Percentiles rank a stretch among this genome's conserved stretches.
Evolutionary conservation across 2,797 vertebrate genomes (phyloP).

Genomic region (Dendrocincla fuliginosa): DNA sequence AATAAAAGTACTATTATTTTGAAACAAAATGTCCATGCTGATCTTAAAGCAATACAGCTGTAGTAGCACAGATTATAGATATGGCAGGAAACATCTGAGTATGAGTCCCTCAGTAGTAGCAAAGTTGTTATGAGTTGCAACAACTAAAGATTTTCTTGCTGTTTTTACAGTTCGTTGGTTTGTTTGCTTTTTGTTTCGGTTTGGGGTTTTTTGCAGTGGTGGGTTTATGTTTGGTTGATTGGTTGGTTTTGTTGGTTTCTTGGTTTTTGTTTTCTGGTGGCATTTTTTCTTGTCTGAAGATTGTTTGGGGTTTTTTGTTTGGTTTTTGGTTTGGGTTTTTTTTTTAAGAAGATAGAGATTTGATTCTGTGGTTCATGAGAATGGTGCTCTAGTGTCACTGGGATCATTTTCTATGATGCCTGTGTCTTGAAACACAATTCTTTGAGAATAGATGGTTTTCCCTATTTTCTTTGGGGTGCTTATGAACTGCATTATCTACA

Average conservation of each 20-base stretch:
- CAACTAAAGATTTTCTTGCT: not conserved
- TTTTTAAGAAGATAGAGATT: not conserved
- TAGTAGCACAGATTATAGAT: not conserved
- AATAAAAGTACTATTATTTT: constrained; percentile 23
- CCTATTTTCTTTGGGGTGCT: not conserved
- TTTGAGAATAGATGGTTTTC: not conserved
- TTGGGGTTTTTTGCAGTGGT: not conserved
- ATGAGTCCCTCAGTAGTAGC: not conserved
- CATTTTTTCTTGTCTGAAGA: not conserved
- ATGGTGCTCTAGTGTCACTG: not conserved
- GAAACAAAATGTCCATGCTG: not conserved
- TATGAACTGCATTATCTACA: not conserved
- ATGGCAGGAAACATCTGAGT: not conserved
- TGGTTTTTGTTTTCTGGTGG: not conserved
- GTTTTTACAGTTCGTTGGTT: not conserved
- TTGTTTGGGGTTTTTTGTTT: not conserved
- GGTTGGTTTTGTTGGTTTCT: not conserved
- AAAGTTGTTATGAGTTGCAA: not conserved
- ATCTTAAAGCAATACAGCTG: not conserved
- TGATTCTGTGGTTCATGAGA: not conserved
- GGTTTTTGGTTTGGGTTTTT: too few species aligned
- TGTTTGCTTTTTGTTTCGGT: not conserved
- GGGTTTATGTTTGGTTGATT: not conserved
- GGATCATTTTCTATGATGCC: not conserved
- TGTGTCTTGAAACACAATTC: not conserved